Evolutionary conservation across 2,113 vertebrate genomes (phyloP).

Genomic region (Otocyon megalotis): DNA sequence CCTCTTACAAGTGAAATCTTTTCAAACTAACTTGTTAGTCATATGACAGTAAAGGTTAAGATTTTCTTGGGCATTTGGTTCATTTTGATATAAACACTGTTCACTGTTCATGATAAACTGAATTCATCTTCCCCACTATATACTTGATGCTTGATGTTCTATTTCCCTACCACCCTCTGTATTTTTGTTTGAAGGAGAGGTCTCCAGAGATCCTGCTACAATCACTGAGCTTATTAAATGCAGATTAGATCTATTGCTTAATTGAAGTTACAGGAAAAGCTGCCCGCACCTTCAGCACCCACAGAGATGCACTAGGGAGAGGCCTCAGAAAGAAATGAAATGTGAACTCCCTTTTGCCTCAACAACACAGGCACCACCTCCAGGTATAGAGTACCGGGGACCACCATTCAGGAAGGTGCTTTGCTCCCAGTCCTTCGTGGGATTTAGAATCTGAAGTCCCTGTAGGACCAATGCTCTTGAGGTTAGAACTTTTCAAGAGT

Average conservation of each 20-base stretch:
- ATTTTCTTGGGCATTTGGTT: neutral
- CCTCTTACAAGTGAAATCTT: constrained; percentile 6
- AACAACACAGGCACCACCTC: neutral
- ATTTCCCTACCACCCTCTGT: neutral
- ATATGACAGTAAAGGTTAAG: neutral
- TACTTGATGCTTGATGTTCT: constrained; percentile 40
- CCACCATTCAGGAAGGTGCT: neutral
- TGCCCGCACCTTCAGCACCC: neutral
- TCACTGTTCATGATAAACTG: constrained; percentile 13
- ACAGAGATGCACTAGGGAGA: neutral
- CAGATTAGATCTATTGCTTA: neutral
- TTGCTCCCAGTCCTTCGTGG: neutral
- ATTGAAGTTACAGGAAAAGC: constrained; percentile 43
- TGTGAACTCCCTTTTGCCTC: neutral
- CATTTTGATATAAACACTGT: neutral
- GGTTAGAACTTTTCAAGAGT: neutral
- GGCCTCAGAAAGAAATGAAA: neutral
- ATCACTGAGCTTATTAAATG: constrained; percentile 36
- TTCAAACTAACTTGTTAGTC: constrained; percentile 39
- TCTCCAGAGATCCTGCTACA: neutral
- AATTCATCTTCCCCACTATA: neutral
- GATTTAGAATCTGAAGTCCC: constrained; percentile 43
- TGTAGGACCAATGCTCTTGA: neutral
- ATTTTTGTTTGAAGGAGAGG: constrained; percentile 46
- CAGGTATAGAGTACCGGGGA: neutral